A percentile compares a stretch with the other conserved stretches of the same genome.
phyloP scores from a whole-genome alignment of 1,140 invertebrate species.

The Nephotettix cincticeps region DNA sequence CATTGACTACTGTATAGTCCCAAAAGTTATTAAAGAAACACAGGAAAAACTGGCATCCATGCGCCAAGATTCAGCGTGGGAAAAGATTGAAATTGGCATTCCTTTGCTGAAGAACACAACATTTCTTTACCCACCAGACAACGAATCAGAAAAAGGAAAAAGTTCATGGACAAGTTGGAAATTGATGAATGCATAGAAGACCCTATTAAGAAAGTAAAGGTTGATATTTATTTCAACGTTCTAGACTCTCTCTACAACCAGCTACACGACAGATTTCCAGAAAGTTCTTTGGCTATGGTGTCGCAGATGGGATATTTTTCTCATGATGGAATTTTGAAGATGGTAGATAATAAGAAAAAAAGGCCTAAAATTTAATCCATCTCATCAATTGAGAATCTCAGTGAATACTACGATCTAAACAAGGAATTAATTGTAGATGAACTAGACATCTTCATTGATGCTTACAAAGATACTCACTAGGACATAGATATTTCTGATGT shows the following conservation, averaged over 20 bases:
- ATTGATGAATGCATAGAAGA: constrained; percentile 2
- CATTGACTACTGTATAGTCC: constrained; percentile 15
- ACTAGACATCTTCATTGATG: background rate
- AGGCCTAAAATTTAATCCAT: background rate
- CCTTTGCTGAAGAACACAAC: background rate
- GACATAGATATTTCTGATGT: constrained; percentile 3
- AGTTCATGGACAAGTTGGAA: background rate
- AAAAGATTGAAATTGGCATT: background rate
- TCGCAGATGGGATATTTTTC: background rate
- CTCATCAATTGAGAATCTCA: background rate
- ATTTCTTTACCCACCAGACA: background rate
- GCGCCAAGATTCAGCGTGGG: background rate
- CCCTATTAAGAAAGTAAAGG: background rate
- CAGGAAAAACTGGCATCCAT: background rate
- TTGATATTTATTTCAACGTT: background rate
- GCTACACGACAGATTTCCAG: background rate
- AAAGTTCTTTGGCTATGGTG: background rate
- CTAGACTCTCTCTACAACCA: background rate
- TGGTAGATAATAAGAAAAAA: background rate
- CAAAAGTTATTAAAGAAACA: background rate
- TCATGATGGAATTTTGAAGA: background rate
- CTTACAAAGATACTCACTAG: background rate
- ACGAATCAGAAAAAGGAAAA: background rate
- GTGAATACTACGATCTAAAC: no score
- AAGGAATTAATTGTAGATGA: background rate